Evolutionary conservation across 2,797 vertebrate genomes (phyloP).

Genomic region (Sylvia borin): DNA sequence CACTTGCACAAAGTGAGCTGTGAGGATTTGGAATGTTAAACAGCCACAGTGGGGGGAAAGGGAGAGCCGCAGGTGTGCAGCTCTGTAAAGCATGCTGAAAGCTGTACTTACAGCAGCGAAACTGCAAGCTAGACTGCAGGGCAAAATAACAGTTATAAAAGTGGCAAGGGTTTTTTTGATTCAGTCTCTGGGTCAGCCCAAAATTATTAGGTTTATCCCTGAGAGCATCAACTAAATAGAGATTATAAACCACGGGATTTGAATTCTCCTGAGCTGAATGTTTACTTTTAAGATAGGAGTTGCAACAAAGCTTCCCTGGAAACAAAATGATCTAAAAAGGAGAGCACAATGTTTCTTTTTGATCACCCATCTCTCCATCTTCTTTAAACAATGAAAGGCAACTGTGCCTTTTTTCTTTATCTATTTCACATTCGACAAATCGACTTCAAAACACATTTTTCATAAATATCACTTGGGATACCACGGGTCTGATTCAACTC

Average conservation of each 20-base stretch:
- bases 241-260: neutral
- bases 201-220: neutral
- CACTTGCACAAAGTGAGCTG: neutral
- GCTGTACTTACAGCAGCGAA: neutral
- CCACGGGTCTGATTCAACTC: neutral
- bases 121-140: neutral
- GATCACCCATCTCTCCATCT: neutral
- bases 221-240: neutral
- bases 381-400: neutral
- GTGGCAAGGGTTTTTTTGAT: neutral
- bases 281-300: neutral
- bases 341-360: neutral
- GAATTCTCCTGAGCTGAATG: neutral
- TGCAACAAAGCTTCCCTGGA: neutral
- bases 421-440: neutral
- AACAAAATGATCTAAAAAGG: neutral
- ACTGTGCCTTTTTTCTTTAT: neutral
- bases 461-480: neutral
- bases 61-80: neutral
- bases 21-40: neutral
- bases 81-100: neutral
- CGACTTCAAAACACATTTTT: neutral
- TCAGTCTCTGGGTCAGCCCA: neutral
- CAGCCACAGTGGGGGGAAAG: neutral
- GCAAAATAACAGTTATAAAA: neutral